A percentile compares a stretch with the other conserved stretches of the same genome.
Evolutionary conservation across 1,140 invertebrate genomes (phyloP).

Genomic region (Dinothrombium tinctorium): DNA sequence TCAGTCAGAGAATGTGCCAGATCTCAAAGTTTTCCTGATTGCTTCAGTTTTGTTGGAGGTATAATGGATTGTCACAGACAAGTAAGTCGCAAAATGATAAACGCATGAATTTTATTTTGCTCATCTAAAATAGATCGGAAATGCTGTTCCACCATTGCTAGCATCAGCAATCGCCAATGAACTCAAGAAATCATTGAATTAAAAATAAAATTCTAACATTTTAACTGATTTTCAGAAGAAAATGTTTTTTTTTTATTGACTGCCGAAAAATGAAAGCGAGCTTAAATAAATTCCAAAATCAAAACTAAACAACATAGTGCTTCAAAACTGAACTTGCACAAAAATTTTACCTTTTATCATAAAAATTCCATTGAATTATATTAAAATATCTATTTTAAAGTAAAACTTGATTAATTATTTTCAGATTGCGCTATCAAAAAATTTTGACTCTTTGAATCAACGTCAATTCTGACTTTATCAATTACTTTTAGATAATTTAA

Average conservation of each 20-base stretch:
- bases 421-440: no score
- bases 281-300: no score
- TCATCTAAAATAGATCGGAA: constrained; percentile 32
- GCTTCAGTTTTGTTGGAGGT: constrained; percentile 45
- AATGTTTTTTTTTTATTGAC: neutral
- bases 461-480: no score
- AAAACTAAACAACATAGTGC: no score
- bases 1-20: constrained; percentile 63
- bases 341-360: no score
- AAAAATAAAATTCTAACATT: neutral
- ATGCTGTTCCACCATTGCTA: constrained; percentile 62
- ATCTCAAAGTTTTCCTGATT: constrained; percentile 62
- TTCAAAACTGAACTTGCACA: no score
- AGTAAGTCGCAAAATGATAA: constrained; percentile 22
- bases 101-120: constrained; percentile 4
- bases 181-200: constrained; percentile 28
- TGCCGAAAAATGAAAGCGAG: neutral
- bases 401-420: no score
- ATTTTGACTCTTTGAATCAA: no score
- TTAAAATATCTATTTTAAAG: neutral
- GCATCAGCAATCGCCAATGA: constrained; percentile 47
- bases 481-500: no score
- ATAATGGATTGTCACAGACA: constrained; percentile 56
- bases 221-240: neutral
- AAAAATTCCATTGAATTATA: neutral